Evolutionary conservation across 2,888 invertebrate species (phyloP).

Genomic region (Agrenia bidenticulata): DNA sequence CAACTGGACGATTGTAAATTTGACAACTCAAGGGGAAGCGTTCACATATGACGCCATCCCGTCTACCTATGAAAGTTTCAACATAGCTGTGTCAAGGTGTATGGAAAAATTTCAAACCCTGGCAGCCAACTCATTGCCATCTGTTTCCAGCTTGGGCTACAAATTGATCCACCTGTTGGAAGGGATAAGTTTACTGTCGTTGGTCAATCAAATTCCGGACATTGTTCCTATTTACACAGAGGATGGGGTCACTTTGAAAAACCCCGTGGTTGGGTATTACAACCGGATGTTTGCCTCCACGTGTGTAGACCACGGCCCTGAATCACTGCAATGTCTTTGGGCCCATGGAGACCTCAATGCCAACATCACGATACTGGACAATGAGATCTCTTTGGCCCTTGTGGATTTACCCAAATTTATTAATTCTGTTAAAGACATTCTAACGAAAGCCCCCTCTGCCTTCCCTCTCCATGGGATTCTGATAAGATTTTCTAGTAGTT

Average conservation of each 20-base stretch:
- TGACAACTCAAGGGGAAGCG: background rate
- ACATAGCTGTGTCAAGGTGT: background rate
- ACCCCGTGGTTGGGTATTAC: slow-evolving; percentile 21
- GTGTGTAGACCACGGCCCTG: background rate
- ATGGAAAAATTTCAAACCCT: slow-evolving; percentile 10
- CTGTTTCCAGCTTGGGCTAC: background rate
- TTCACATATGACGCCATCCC: slow-evolving; percentile 16
- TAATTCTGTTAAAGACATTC: slow-evolving; percentile 7
- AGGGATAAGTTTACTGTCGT: background rate
- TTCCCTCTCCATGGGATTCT: slow-evolving; percentile 11
- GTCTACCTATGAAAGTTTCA: slow-evolving; percentile 6
- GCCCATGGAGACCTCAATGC: background rate
- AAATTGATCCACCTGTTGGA: background rate
- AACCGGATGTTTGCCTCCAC: slow-evolving; percentile 1
- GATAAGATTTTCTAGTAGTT: slow-evolving; percentile 8
- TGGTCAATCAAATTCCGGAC: background rate
- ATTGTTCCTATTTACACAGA: slow-evolving; percentile 15
- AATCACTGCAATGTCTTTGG: slow-evolving; percentile 1
- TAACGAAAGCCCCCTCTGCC: background rate
- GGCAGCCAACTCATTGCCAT: background rate
- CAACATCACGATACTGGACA: slow-evolving; percentile 9
- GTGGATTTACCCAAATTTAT: slow-evolving; percentile 4
- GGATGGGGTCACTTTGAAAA: slow-evolving; percentile 12
- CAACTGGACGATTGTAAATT: slow-evolving; percentile 31
- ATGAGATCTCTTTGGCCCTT: slow-evolving; percentile 3